These are phyloP conservation scores for Myopa testacea DNA, from an alignment of 2,888 invertebrate species.

Conservation along the genomic window DNA sequence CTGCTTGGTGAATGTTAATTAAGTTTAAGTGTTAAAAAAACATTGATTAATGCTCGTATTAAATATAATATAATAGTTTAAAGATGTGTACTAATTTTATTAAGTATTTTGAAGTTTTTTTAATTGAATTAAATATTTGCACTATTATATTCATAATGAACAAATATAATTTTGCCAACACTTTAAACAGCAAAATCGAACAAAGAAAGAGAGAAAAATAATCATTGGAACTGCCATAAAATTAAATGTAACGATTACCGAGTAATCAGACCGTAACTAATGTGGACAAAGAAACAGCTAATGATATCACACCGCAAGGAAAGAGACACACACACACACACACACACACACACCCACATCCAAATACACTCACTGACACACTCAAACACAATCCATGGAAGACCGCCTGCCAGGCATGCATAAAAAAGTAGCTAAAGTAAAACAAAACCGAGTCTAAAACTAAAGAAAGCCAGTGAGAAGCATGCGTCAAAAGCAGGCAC, in stretches of 20 bases:
- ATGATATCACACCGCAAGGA: slow-evolving; percentile 20
- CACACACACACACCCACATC: background rate
- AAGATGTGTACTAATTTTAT: too few relatives aligned
- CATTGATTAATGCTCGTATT: too few relatives aligned
- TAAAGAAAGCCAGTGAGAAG: background rate
- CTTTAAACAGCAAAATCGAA: too few relatives aligned
- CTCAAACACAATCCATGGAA: background rate
- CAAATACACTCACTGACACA: background rate
- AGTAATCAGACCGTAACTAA: slow-evolving; percentile 35
- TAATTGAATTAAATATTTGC: too few relatives aligned
- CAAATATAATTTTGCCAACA: too few relatives aligned
- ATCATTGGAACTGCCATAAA: background rate
- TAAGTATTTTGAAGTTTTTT: too few relatives aligned
- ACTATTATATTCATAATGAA: too few relatives aligned
- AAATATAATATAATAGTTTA: too few relatives aligned
- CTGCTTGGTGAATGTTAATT: too few relatives aligned
- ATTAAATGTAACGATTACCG: slow-evolving; percentile 20
- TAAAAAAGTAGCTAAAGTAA: slow-evolving; percentile 9
- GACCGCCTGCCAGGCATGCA: slow-evolving; percentile 18
- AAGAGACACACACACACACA: slow-evolving; percentile 1
- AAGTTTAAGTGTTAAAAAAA: too few relatives aligned
- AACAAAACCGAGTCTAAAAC: slow-evolving; percentile 15
- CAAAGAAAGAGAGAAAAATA: background rate
- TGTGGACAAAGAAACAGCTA: slow-evolving; percentile 23
- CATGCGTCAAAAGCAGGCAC: background rate